Conservation (phyloP, 2,888 invertebrate species). For the Crematogaster levior region DNA sequence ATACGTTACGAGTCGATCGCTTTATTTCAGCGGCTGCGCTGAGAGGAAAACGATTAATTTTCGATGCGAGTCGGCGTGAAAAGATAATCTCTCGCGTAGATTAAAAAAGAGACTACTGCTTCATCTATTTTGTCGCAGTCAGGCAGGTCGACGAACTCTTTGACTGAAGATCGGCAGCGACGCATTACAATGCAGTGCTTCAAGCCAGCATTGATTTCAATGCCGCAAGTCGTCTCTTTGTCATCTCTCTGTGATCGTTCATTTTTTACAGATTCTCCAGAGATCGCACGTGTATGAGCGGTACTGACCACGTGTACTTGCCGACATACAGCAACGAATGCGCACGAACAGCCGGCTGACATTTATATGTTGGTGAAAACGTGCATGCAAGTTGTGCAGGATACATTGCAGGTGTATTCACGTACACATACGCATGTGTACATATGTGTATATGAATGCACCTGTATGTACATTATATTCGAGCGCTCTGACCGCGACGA, state of each 20-base stretch:
- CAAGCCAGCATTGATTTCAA: constrained; percentile 11
- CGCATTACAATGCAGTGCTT: constrained; percentile 12
- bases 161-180: not conserved
- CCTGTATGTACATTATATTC: not conserved
- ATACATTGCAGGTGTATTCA: not conserved
- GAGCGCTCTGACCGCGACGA: not conserved
- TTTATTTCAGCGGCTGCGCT: constrained; percentile 6
- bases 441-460: too few species aligned
- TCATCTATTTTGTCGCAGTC: not conserved
- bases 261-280: constrained; percentile 2
- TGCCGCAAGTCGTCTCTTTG: not conserved
- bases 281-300: constrained; percentile 30
- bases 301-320: constrained; percentile 30
- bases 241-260: not conserved
- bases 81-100: constrained; percentile 26
- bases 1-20: constrained; percentile 48
- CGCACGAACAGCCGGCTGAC: constrained; percentile 42
- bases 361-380: constrained; percentile 41
- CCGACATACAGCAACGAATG: not conserved
- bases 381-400: constrained; percentile 40
- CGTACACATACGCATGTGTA: not conserved
- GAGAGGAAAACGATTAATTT: constrained; percentile 26
- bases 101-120: constrained; percentile 20
- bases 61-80: constrained; percentile 33
- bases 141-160: not conserved